Evolutionary conservation across 2,113 vertebrate genomes (phyloP).

Genomic region (Crotalus viridis): DNA sequence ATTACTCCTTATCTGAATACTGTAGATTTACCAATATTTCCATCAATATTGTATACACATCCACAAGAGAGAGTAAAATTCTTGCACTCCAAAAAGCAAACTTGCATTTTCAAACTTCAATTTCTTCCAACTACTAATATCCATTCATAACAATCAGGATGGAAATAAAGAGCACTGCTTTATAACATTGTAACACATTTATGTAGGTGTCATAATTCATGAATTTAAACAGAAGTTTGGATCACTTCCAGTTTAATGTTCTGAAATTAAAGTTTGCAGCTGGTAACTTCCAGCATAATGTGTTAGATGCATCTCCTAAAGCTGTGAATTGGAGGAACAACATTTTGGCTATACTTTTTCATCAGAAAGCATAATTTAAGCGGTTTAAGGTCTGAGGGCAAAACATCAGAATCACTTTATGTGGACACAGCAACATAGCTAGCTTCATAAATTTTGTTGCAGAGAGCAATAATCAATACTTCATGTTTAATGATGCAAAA

Average conservation of each 20-base stretch:
- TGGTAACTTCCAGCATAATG: slow-evolving; percentile 54
- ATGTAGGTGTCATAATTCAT: slow-evolving; percentile 46
- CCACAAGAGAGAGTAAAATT: rapidly evolving
- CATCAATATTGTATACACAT: slow-evolving; percentile 41
- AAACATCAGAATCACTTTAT: slow-evolving; percentile 47
- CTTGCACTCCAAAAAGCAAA: slow-evolving; percentile 26
- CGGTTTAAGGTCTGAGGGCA: slow-evolving; percentile 32
- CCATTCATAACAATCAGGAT: slow-evolving; percentile 14
- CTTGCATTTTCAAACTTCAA: slow-evolving; percentile 33
- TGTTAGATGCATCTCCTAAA: slow-evolving; percentile 57
- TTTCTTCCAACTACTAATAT: slow-evolving; percentile 38
- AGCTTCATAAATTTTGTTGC: slow-evolving; percentile 62
- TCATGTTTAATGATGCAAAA: slow-evolving; percentile 70
- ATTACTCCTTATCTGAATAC: slow-evolving; percentile 39
- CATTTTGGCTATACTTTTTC: slow-evolving; percentile 55
- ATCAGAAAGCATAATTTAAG: slow-evolving; percentile 42
- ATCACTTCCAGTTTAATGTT: slow-evolving; percentile 66
- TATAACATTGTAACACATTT: slow-evolving; percentile 53
- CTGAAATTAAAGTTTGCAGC: slow-evolving; percentile 59
- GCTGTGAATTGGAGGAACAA: slow-evolving; percentile 48
- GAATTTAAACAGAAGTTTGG: slow-evolving; percentile 54
- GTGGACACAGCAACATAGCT: slow-evolving; percentile 53
- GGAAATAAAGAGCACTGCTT: slow-evolving; percentile 19
- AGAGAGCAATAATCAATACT: slow-evolving; percentile 68
- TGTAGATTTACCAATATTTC: slow-evolving; percentile 11